A percentile compares a stretch with the other conserved stretches of the same genome.
Conservation (phyloP, 30 jellyfish, hydroid and myxozoan genomes). For the Aurelia aurita region DNA sequence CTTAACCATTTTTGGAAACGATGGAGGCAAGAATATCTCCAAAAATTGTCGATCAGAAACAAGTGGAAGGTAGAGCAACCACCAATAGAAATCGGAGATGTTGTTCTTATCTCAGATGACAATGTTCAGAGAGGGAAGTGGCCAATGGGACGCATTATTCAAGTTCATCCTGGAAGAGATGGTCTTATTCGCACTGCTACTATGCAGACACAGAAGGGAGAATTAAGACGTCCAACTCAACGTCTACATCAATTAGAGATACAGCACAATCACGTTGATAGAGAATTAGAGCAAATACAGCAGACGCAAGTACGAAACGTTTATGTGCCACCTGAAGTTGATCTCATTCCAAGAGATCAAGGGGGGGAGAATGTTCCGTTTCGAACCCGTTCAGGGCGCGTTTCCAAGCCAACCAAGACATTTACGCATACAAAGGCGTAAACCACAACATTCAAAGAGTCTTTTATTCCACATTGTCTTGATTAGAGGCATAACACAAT, state of each 20-base stretch:
- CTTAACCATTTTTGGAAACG: conserved; percentile 14
- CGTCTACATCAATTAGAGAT: conserved; percentile 32
- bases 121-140: conserved; percentile 3
- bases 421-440: too few species aligned
- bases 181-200: conserved; percentile 44
- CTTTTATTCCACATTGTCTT: too few species aligned
- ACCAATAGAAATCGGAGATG: conserved; percentile 1
- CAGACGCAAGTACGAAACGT: background rate
- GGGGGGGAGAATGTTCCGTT: too few species aligned
- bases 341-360: too few species aligned
- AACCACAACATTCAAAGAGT: too few species aligned
- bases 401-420: too few species aligned
- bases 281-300: conserved; percentile 27
- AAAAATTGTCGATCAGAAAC: conserved; percentile 5
- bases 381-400: too few species aligned
- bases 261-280: conserved; percentile 10
- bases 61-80: conserved; percentile 25
- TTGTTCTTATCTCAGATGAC: background rate
- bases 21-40: conserved; percentile 3
- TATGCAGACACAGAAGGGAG: conserved; percentile 26
- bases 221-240: conserved; percentile 19
- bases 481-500: too few species aligned
- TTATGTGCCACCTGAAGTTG: background rate
- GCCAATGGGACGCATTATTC: conserved; percentile 2
- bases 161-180: conserved; percentile 34